Percentiles rank a stretch among this genome's conserved stretches.
These are phyloP conservation scores for Prionailurus viverrinus DNA, from an alignment of 2,113 vertebrate genomes.

Conservation along the genomic window DNA sequence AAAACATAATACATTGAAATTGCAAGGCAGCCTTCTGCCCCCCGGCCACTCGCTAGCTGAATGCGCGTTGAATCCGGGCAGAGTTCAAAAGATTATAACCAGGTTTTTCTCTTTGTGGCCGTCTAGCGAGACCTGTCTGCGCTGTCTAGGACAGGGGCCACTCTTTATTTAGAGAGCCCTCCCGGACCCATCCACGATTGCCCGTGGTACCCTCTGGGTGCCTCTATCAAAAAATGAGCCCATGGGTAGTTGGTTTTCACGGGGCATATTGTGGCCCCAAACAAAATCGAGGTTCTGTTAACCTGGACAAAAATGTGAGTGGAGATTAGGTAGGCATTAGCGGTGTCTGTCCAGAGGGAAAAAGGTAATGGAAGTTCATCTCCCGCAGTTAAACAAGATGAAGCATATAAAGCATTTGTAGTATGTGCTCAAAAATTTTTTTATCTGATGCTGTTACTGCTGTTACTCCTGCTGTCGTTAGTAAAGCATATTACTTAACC, in stretches of 20 bases:
- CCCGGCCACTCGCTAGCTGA: neutral
- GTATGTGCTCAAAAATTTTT: neutral
- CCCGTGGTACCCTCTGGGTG: neutral
- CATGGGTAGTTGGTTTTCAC: neutral
- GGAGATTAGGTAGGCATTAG: neutral
- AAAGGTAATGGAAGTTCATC: neutral
- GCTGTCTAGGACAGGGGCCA: neutral
- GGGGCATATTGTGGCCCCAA: neutral
- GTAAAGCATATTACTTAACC: neutral
- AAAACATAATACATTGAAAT: neutral
- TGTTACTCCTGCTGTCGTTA: neutral
- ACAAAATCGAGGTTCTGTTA: neutral
- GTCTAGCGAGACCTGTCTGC: neutral
- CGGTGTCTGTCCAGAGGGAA: neutral
- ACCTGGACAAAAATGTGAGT: neutral
- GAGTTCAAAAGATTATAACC: neutral
- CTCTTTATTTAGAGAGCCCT: neutral
- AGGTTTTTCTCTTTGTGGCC: neutral
- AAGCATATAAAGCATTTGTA: neutral
- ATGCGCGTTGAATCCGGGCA: rapidly evolving
- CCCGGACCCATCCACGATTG: neutral
- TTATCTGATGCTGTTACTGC: neutral
- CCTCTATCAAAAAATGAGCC: neutral
- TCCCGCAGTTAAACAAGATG: neutral
- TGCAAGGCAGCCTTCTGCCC: neutral